Evolutionary conservation across 2,113 vertebrate genomes (phyloP), one percentile per base, ranked within the genome.

Genomic region (Pelobates fuscus): DNA sequence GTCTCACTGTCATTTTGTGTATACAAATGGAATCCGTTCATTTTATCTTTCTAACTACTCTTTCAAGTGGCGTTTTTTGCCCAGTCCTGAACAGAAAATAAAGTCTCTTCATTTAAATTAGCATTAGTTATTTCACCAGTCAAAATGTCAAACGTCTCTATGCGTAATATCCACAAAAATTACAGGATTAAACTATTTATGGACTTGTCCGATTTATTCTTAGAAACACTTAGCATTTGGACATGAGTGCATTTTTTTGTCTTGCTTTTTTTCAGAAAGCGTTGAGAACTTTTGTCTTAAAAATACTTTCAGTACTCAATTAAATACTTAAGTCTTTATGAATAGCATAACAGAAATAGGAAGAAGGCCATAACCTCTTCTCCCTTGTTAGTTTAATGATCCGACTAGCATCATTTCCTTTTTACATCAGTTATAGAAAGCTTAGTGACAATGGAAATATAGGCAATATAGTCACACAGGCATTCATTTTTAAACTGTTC

Each of bases 1-100:
- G 49, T 66, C 30, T 74, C 49, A 66, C 61, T 66, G 71, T 57
- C 52, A 67, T 67, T 57, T 26, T 71, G 15, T 67, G 29, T 75
- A 75, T 43, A 75, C 32, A 67, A 54, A 67, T 21, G 55, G 20
- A 49, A 44, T 44, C 43, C 14, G 11, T 32, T 41, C 67, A 29
- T 43, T 64, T 55, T 49, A 55, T 74, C 30, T 66, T 26, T 46
- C 43, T 66, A 59, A 59, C 57, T 44, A 52, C 32, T 67, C 63
- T 75, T 75, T 67, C 46, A 75, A 66, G 54, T 49, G 6, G 5
- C 23, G 18, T 26, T 37, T 24, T 67, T 29, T 15, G 41, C 63
- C 25, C 54, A 2, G 61, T 23, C 30, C 15, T 7, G 21, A 54
- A 46, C 37, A 25, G 29, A 65, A 55, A 65, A 30, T 14, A 25